phyloP scores from a whole-genome alignment of 2,888 invertebrate species.

The Agrotis segetum region DNA sequence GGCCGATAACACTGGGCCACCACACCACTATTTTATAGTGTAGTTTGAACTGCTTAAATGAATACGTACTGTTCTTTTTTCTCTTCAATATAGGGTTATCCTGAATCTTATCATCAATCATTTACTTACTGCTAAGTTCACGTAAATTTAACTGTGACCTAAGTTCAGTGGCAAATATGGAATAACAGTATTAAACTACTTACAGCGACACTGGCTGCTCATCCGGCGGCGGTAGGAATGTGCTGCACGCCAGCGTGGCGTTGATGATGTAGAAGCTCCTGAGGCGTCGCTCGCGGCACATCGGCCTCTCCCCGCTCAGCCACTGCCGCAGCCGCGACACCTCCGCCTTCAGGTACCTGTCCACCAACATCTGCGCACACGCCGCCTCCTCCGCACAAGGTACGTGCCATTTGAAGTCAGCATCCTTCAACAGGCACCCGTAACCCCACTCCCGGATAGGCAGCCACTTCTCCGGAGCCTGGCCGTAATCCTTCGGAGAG shows the following conservation, averaged over 20 bases:
- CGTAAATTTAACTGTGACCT: neutral
- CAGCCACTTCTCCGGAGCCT: conserved; percentile 93
- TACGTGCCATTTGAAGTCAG: conserved; percentile 94
- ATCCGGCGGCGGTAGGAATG: conserved; percentile 93
- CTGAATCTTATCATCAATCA: neutral
- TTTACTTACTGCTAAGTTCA: neutral
- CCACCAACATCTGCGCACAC: conserved; percentile 92
- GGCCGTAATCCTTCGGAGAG: conserved; percentile 91
- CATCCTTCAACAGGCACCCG: conserved; percentile 92
- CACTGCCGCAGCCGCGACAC: conserved; percentile 91
- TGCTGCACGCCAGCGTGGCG: conserved; percentile 92
- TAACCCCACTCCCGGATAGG: conserved; percentile 96
- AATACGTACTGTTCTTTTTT: neutral
- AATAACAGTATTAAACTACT: conserved; percentile 71
- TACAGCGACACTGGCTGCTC: conserved; percentile 91
- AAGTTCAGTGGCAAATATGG: neutral
- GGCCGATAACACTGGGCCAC: no score
- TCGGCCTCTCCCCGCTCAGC: conserved; percentile 85
- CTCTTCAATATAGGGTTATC: no score
- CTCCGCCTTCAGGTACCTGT: conserved; percentile 93
- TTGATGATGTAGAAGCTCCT: conserved; percentile 93
- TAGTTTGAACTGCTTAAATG: neutral
- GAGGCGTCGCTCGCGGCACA: conserved; percentile 93
- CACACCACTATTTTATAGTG: no score
- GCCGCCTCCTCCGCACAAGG: conserved; percentile 93